These are phyloP conservation scores for Psix sp. DNA, from an alignment of 1,140 invertebrate genomes.

Conservation along the genomic window DNA sequence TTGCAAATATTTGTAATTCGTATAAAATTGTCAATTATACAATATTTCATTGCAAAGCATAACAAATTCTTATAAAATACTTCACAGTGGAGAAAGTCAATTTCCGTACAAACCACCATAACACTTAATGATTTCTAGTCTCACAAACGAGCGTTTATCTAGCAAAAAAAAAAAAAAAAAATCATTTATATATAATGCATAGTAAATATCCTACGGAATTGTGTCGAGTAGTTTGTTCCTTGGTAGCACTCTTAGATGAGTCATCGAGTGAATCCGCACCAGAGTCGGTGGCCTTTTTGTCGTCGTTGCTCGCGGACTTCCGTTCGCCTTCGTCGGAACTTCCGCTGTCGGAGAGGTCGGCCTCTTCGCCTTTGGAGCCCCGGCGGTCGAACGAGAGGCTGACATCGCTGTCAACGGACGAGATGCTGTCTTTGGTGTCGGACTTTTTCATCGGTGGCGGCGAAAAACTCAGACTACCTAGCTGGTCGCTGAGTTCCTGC, in stretches of 20 bases:
- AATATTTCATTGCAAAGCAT: too few species aligned
- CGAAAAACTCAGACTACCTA: constrained; percentile 66
- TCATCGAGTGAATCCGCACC: constrained; percentile 62
- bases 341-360: constrained; percentile 81
- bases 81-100: too few species aligned
- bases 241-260: constrained; percentile 2
- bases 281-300: constrained; percentile 63
- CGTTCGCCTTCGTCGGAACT: constrained; percentile 82
- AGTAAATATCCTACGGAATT: too few species aligned
- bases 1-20: too few species aligned
- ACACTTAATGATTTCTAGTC: too few species aligned
- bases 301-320: constrained; percentile 28
- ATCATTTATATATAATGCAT: too few species aligned
- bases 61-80: too few species aligned
- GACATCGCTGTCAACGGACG: constrained; percentile 81
- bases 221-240: not conserved
- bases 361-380: constrained; percentile 77
- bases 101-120: too few species aligned
- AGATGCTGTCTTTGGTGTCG: constrained; percentile 80
- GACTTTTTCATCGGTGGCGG: constrained; percentile 78
- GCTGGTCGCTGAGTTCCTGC: constrained; percentile 67
- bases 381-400: constrained; percentile 78
- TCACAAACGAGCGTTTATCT: too few species aligned
- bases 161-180: too few species aligned
- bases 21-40: too few species aligned